A percentile compares a stretch with the other conserved stretches of the same genome.
These are phyloP conservation scores for Thalpophila matura DNA, from an alignment of 2,888 invertebrate genomes.

Conservation along the genomic window DNA sequence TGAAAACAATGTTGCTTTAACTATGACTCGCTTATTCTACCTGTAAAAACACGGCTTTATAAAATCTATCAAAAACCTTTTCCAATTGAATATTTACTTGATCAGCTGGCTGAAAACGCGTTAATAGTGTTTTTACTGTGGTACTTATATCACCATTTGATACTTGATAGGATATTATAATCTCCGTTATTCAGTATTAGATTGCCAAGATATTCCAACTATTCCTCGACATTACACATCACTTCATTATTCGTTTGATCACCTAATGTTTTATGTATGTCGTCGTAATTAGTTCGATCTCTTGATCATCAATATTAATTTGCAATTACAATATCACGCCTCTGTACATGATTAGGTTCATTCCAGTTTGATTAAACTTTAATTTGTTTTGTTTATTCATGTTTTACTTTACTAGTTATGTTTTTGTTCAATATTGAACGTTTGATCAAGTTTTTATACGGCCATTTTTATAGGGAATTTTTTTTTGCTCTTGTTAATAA, in stretches of 20 bases:
- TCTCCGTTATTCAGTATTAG: background rate
- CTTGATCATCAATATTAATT: conserved; percentile 80
- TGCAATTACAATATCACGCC: conserved; percentile 74
- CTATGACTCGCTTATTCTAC: background rate
- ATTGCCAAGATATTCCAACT: conserved; percentile 26
- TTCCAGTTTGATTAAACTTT: conserved; percentile 65
- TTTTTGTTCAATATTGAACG: conserved; percentile 54
- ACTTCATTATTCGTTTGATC: conserved; percentile 59
- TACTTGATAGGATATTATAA: background rate
- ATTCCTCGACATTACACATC: conserved; percentile 37
- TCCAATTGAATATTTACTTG: background rate
- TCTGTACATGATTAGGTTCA: conserved; percentile 61
- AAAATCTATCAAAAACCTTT: background rate
- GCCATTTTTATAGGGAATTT: conserved; percentile 44
- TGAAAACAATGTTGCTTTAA: background rate
- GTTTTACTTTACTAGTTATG: conserved; percentile 42
- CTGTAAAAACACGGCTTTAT: background rate
- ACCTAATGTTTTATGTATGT: conserved; percentile 75
- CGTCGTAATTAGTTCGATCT: conserved; percentile 71
- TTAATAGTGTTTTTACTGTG: too few species aligned
- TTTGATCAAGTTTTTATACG: conserved; percentile 47
- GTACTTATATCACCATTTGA: too few species aligned
- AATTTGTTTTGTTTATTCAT: conserved; percentile 63
- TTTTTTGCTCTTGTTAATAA: conserved; percentile 56
- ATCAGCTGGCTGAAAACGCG: background rate